Evolutionary conservation across 2,113 vertebrate species (phyloP).

Genomic region (Marmota monax): DNA sequence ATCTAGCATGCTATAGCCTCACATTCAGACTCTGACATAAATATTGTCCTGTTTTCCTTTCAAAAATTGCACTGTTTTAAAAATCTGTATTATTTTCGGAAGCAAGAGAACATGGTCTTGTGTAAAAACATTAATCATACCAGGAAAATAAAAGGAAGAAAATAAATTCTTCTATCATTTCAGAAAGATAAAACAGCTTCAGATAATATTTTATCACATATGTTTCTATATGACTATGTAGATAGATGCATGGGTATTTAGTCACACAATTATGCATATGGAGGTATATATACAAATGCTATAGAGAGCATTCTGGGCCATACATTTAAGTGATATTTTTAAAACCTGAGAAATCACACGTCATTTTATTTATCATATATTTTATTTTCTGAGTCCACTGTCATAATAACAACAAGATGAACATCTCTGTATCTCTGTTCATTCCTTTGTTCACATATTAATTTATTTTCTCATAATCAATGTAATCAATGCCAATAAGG

Average conservation of each 20-base stretch:
- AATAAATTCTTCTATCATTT: neutral
- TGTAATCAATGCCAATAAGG: neutral
- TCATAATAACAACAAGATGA: neutral
- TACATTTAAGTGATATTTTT: neutral
- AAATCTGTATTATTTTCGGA: neutral
- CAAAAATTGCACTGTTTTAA: neutral
- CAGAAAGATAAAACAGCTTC: neutral
- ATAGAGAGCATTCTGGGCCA: neutral
- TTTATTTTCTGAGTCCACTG: neutral
- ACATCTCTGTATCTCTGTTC: neutral
- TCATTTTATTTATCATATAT: neutral
- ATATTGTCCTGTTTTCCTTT: neutral
- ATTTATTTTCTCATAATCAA: neutral
- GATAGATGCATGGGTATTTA: neutral
- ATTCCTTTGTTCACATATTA: neutral
- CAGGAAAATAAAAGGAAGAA: neutral
- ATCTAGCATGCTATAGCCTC: neutral
- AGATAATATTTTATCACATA: neutral
- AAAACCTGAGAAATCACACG: no score
- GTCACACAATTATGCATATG: neutral
- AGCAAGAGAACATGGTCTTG: neutral
- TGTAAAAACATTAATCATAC: neutral
- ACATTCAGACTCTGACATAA: neutral
- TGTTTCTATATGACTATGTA: neutral
- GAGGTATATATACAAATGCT: neutral